Conservation (phyloP, 1,140 invertebrate genomes). For the Oedothorax gibbosus region DNA sequence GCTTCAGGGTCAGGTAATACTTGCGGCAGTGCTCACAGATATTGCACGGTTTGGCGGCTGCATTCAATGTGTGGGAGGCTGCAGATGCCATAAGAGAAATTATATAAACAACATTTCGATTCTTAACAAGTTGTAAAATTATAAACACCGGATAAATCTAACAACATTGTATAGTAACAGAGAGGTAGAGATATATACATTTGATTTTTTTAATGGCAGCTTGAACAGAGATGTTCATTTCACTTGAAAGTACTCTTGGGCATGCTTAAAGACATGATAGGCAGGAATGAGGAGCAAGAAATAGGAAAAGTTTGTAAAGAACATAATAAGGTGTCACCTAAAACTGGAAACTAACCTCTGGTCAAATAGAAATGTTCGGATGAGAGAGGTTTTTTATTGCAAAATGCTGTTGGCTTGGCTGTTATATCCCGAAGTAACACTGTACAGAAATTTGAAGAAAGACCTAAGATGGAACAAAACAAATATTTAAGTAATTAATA, state of each 20-base stretch:
- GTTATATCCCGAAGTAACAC: too few species aligned
- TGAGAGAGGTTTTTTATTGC: too few species aligned
- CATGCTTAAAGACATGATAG: slow-evolving; percentile 13
- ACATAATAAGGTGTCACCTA: slow-evolving; percentile 18
- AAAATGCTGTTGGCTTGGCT: too few species aligned
- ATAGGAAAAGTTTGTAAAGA: slow-evolving; percentile 26
- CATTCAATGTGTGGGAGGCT: slow-evolving; percentile 21
- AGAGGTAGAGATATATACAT: not conserved
- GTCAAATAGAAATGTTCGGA: slow-evolving; percentile 3
- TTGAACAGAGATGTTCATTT: not conserved
- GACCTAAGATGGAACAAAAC: too few species aligned
- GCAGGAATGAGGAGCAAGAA: slow-evolving; percentile 3
- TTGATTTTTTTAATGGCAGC: not conserved
- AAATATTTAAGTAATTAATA: too few species aligned
- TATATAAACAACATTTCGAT: slow-evolving; percentile 4
- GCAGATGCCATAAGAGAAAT: slow-evolving; percentile 33
- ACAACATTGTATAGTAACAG: not conserved
- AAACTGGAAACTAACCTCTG: slow-evolving; percentile 39
- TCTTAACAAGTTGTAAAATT: slow-evolving; percentile 1
- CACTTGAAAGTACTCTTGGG: slow-evolving; percentile 20
- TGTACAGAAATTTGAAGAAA: too few species aligned
- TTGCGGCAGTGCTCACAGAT: slow-evolving; percentile 54
- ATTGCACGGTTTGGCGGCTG: slow-evolving; percentile 38
- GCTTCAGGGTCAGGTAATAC: slow-evolving; percentile 46
- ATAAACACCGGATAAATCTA: not conserved